Evolutionary conservation across 1,140 invertebrate species (phyloP), one percentile per base, ranked within the genome.

Genomic region (Trichonephila inaurata): DNA sequence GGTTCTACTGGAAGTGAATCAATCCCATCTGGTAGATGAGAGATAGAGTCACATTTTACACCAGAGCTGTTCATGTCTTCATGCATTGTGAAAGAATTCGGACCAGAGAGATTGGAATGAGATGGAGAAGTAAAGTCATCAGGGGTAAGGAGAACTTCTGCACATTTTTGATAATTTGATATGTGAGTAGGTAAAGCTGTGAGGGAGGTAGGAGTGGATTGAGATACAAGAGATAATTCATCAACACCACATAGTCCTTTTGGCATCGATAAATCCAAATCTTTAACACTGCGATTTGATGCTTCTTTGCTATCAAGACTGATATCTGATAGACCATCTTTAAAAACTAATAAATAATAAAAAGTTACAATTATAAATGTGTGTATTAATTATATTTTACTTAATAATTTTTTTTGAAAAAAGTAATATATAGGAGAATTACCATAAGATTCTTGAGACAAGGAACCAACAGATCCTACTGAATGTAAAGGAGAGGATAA

Each of bases 81-180:
- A 90, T 28, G 88, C 5, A 77, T 16, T 69, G 88, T 28, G 24
- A 77, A 90, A 16, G 72, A 91, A n/a, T 69, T 86, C 18, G 28
- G 51, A 14, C 24, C 85, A 40, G 92, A 61, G 5, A 93, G n/a
- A 82, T 93, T 89, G 19, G 92, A 82, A 66, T 93, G 92, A 33
- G 94, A 94, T 3, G 97, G 96, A 69, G 96, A 97, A 96, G 97
- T 98, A 95, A 98, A 99, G 10, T 98, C 98, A 95, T 98, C 98
- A 0, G 98, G 98, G 2, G 98, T 98, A 97, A 99, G 97, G 2
- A 98, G 96, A 95, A 96, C 92, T 83, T 94, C 87, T 66, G 69
- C 58, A 28, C 89, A 94, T 24, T 89, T 88, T 10, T 72, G 44
- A 90, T 69, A 94, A 83, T 8, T 89, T 44, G 83, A 40, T 18